phyloP scores from a whole-genome alignment of 1,140 invertebrate species.

The Cotesia chilonis region DNA sequence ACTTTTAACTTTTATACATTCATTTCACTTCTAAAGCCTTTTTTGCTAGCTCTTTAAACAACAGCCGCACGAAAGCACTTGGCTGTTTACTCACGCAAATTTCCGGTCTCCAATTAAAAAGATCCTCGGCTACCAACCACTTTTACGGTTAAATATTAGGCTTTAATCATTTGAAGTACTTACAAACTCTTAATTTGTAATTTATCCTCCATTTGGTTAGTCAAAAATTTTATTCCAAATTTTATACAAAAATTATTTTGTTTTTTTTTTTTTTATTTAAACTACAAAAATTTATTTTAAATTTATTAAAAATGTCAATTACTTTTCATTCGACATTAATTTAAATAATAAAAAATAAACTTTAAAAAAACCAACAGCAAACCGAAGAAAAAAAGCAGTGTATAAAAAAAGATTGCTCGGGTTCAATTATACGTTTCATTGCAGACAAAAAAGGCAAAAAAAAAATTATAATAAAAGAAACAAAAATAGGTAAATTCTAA shows the following conservation, averaged over 20 bases:
- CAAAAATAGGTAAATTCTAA: not conserved
- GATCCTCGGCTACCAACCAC: slow-evolving; percentile 12
- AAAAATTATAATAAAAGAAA: not conserved
- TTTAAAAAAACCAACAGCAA: too few relatives aligned
- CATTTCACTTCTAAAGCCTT: slow-evolving; percentile 7
- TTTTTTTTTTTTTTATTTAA: too few relatives aligned
- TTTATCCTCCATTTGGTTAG: not conserved
- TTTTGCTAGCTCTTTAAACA: not conserved
- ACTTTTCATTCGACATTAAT: too few relatives aligned
- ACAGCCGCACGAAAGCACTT: slow-evolving; percentile 9
- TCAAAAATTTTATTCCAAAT: not conserved
- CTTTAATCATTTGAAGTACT: slow-evolving; percentile 2
- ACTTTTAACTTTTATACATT: slow-evolving; percentile 1
- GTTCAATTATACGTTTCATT: not conserved
- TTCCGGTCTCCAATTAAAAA: slow-evolving; percentile 32
- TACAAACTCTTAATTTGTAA: not conserved
- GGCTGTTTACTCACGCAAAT: slow-evolving; percentile 23
- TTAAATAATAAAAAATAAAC: too few relatives aligned
- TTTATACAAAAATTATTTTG: not conserved
- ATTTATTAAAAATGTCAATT: too few relatives aligned
- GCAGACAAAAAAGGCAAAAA: slow-evolving; percentile 3
- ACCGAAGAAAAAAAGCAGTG: slow-evolving; percentile 4
- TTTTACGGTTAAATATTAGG: slow-evolving; percentile 18
- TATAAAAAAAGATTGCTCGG: not conserved
- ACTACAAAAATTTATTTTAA: too few relatives aligned